phyloP scores from a whole-genome alignment of 2,888 invertebrate species.

The Phyllotreta cruciferae region DNA sequence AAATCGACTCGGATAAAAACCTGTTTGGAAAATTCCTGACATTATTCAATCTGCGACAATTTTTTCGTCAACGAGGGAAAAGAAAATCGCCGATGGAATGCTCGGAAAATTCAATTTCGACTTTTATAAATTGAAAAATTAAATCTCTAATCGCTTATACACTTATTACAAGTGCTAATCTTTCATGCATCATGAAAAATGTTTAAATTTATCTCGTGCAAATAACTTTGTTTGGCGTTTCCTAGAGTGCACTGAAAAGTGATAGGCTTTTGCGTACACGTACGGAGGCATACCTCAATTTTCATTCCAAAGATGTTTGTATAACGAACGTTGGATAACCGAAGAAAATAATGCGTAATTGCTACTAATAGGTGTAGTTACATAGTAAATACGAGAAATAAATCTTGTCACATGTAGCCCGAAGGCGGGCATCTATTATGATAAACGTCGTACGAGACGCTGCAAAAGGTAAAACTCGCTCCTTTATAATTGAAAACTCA shows the following conservation, averaged over 20 bases:
- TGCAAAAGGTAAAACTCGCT: constrained; percentile 11
- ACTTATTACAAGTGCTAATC: too few species aligned
- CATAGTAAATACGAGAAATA: constrained; percentile 15
- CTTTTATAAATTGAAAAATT: too few species aligned
- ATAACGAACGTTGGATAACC: constrained; percentile 5
- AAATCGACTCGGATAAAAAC: neutral
- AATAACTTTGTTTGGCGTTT: too few species aligned
- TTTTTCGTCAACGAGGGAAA: too few species aligned
- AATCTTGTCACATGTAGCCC: constrained; percentile 17
- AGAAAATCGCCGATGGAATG: too few species aligned
- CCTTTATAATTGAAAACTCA: constrained; percentile 19
- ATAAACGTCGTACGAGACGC: constrained; percentile 16
- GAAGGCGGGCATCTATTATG: constrained; percentile 17
- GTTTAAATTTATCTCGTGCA: too few species aligned
- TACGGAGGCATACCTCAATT: constrained; percentile 9
- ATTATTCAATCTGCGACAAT: neutral
- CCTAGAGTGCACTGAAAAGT: too few species aligned
- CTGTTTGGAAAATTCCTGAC: constrained; percentile 6
- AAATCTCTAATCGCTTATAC: too few species aligned
- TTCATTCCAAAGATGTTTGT: constrained; percentile 11
- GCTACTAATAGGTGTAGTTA: constrained; percentile 19
- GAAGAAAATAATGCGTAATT: constrained; percentile 10
- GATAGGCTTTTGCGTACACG: too few species aligned
- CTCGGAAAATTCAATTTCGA: too few species aligned
- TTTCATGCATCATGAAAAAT: too few species aligned